Conservation (phyloP, 2,113 vertebrate species). For the Myiopsitta monachus region DNA sequence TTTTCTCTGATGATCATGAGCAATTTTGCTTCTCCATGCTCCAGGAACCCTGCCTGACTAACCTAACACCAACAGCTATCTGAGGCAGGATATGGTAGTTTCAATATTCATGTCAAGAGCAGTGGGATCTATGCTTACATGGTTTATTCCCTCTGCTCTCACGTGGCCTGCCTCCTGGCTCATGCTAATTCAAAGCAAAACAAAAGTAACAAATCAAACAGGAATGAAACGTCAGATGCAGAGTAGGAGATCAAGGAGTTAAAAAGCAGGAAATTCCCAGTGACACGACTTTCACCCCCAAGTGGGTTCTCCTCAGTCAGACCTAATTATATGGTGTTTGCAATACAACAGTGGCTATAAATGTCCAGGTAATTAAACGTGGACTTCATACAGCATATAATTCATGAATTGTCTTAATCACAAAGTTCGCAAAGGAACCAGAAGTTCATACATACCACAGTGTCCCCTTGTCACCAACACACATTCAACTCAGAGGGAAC, state of each 20-base stretch:
- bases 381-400: neutral
- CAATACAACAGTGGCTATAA: neutral
- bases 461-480: neutral
- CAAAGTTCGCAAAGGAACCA: neutral
- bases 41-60: neutral
- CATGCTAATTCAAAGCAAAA: constrained; percentile 4
- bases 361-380: neutral
- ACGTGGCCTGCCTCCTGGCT: neutral
- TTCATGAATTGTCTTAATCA: neutral
- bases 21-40: neutral
- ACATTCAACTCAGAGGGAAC: neutral
- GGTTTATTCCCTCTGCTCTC: neutral
- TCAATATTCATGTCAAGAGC: constrained; percentile 6
- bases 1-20: neutral
- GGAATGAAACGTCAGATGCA: neutral
- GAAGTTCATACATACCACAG: neutral
- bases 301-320: neutral
- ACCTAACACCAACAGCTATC: neutral
- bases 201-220: constrained; percentile 7
- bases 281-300: neutral
- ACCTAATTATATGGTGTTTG: neutral
- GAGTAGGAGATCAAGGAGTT: constrained; percentile 27
- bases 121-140: neutral
- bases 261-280: constrained; percentile 10
- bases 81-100: neutral